phyloP scores from a whole-genome alignment of 2,113 vertebrate genomes.

The Dromiciops gliroides region DNA sequence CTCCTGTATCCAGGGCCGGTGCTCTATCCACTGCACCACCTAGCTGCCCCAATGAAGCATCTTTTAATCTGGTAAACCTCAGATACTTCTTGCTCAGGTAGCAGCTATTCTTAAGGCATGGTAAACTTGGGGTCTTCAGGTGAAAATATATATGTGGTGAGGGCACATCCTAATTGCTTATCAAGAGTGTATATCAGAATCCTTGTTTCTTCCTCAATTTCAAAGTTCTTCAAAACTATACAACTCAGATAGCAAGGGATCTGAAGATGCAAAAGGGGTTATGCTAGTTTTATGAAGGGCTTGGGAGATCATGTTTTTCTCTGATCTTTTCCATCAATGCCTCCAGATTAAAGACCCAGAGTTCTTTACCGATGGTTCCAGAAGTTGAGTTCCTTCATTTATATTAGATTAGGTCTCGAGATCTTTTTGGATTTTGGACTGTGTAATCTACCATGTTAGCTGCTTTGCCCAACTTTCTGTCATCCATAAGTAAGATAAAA shows the following conservation, averaged over 20 bases:
- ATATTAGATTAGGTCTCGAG: not conserved
- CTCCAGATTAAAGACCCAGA: not conserved
- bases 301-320: not conserved
- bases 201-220: not conserved
- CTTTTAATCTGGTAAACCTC: not conserved
- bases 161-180: not conserved
- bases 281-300: not conserved
- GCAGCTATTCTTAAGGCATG: not conserved
- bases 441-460: not conserved
- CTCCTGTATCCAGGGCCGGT: too few relatives aligned
- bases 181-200: not conserved
- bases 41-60: too few relatives aligned
- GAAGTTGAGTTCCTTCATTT: not conserved
- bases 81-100: not conserved
- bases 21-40: too few relatives aligned
- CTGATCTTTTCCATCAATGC: not conserved
- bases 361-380: too few relatives aligned
- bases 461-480: not conserved
- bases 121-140: not conserved
- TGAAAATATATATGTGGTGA: not conserved
- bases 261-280: not conserved
- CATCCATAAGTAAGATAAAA: too few relatives aligned
- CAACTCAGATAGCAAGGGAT: not conserved
- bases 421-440: not conserved
- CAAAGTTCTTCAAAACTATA: not conserved